These are phyloP conservation scores for Nomada goodeniana DNA, from an alignment of 2,888 invertebrate species.

Conservation along the genomic window DNA sequence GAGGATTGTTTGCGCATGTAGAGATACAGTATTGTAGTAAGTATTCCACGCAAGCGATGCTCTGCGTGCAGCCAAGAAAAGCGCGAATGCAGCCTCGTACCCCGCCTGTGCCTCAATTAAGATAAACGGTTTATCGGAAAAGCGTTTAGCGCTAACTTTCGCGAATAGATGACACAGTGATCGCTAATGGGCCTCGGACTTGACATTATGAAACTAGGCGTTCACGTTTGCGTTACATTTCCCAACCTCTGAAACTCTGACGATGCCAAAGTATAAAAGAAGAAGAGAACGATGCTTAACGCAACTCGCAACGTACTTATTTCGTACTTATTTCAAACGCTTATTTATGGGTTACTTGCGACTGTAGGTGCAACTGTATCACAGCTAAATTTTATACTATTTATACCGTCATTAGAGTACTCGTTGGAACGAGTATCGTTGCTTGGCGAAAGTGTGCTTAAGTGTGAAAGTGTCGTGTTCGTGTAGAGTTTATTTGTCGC, in stretches of 20 bases:
- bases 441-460: neutral
- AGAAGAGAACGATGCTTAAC: neutral
- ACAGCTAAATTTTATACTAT: neutral
- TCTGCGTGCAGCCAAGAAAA: neutral
- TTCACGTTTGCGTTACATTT: neutral
- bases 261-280: no score
- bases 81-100: constrained; percentile 6
- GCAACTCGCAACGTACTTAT: no score
- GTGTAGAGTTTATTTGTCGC: constrained; percentile 21
- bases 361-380: no score
- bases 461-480: neutral
- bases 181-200: constrained; percentile 4
- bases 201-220: neutral
- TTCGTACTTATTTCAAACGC: no score
- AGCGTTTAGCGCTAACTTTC: constrained; percentile 20
- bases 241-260: no score
- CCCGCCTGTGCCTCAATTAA: constrained; percentile 5
- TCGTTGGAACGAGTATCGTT: constrained; percentile 1
- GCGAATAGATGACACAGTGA: neutral
- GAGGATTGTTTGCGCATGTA: neutral
- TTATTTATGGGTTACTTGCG: no score
- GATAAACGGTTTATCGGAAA: constrained; percentile 36
- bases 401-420: neutral
- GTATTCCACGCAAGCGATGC: neutral
- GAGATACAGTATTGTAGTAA: no score